Base-by-base conservation (phyloP, 2,888 invertebrate species). In the Cepaea hortensis region DNA sequence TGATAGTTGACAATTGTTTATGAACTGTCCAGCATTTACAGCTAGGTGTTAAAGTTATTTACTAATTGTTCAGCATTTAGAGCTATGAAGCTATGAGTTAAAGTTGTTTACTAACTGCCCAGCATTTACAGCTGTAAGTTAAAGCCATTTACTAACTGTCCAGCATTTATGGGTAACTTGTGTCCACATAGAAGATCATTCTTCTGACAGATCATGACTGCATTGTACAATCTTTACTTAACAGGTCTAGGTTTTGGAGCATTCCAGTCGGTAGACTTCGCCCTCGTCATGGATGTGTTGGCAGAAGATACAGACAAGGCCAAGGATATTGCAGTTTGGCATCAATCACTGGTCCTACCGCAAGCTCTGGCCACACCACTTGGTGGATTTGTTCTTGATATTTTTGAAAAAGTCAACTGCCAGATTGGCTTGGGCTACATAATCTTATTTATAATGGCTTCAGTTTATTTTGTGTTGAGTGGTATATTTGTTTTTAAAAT, bases 241-340 rank as follows among this genome's bases (percentile, higher is more conserved):
- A 18, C 87, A 94, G 94, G 94, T 61, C 87, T 93, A n/a, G 94
- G 93, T 23, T 93, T 93, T 87, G 94, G 94, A 9, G 91, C 93
- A 15, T 94, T 91, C 88, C 93, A 93, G 89, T 92, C 94, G 0
- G 94, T 94, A 9, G 94, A 94, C 87, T 94, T 94, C 87, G 94
- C 94, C 62, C 90, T 94, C 62, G 93, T 94, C 20, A 93, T 94
- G 94, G 94, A 94, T 85, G 93, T 94, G 7, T 89, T 94, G 68
- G 93, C 94, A 20, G 91, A 92, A 46, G 93, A 93, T 72, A 91
- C 90, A 87, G 93, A 93, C 86, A 93, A 93, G 87, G 94, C 93
- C 81, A 93, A 93, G 87, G 93, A 94, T 89, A 92, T 94, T 50
- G 94, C 94, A 6, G 94, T 94, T 18, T 94, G 94, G 94, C 93